These are phyloP conservation scores for Anorthoa munda DNA, from an alignment of 2,888 invertebrate species.

Conservation along the genomic window DNA sequence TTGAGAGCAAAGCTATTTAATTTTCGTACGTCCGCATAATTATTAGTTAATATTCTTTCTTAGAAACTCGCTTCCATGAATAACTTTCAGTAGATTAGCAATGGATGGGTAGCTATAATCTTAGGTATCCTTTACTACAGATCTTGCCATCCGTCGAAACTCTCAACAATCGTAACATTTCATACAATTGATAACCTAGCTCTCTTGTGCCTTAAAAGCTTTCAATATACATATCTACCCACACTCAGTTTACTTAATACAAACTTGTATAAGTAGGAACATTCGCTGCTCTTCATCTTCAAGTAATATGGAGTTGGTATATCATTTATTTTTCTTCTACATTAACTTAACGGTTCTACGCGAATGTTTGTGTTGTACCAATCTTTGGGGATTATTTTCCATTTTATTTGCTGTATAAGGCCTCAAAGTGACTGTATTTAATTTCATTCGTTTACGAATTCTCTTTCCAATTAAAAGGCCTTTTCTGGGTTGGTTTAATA, in stretches of 20 bases:
- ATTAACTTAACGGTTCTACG: constrained; percentile 14
- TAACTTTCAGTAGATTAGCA: background rate
- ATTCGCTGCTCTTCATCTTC: constrained; percentile 3
- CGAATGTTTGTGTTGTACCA: constrained; percentile 24
- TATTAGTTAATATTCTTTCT: background rate
- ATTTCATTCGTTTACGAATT: background rate
- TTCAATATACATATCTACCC: background rate
- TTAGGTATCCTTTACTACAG: no score
- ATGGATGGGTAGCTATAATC: no score
- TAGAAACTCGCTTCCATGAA: background rate
- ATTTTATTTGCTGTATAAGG: constrained; percentile 25
- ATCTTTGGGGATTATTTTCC: constrained; percentile 31
- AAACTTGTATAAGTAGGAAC: background rate
- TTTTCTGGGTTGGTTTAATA: background rate
- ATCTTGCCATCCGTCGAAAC: background rate
- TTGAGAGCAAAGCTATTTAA: no score
- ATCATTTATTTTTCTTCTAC: constrained; percentile 29
- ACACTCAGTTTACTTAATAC: background rate
- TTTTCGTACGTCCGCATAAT: no score
- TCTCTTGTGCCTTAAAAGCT: constrained; percentile 8
- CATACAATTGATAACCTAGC: constrained; percentile 9
- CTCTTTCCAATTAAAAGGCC: background rate
- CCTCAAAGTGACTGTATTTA: background rate
- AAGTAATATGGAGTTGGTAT: constrained; percentile 11
- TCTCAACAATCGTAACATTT: constrained; percentile 4